Evolutionary conservation across 2,888 invertebrate genomes (phyloP), one percentile per base, ranked within the genome.

Genomic region (Drosophila testacea): DNA sequence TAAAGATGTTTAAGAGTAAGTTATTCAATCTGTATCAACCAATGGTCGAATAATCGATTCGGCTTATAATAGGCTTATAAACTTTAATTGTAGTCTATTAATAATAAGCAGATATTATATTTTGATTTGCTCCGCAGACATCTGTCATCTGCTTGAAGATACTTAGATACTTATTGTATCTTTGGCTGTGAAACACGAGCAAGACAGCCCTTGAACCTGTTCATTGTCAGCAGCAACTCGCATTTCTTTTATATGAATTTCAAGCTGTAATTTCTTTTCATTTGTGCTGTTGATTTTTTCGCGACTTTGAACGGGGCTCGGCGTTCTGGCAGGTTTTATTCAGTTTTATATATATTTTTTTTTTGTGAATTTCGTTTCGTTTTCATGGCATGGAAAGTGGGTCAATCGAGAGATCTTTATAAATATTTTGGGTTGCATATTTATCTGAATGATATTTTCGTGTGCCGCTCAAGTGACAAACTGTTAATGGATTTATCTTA

Each of bases 321-420:
- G 38, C 56, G 64, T 77, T 76, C 76, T 76, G 69, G 65, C 78
- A 63, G 73, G 69, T 77, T 77, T 62, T 38, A 36, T 57, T 63
- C 9, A 41, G 16, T 39, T 30, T 46, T 16, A 38, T 51, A 61
- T 72, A 42, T 41, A 48, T 27, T 71, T 62, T 54, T 65, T 69
- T 61, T 63, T 67, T 51, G 66, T 57, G 34, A 36, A 13, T 64
- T 81, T 79, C 67, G 68, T 68, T 64, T 61, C 48, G 75, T 52
- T 77, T 71, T 60, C 54, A 62, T 81, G 72, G 69, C 75, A 69
- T 73, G 86, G 88, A 88, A 85, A 85, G 85, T 88, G 73, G 88
- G 85, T 88, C 88, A 86, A 88, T 86, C 85, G 81, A 85, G 85
- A 83, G 85, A 84, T 83, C 83, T 83, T 83, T 87, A 78, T 78